Percentiles rank a stretch among this genome's conserved stretches.
phyloP scores from a whole-genome alignment of 2,888 invertebrate species.

The Anthophora plumipes region DNA sequence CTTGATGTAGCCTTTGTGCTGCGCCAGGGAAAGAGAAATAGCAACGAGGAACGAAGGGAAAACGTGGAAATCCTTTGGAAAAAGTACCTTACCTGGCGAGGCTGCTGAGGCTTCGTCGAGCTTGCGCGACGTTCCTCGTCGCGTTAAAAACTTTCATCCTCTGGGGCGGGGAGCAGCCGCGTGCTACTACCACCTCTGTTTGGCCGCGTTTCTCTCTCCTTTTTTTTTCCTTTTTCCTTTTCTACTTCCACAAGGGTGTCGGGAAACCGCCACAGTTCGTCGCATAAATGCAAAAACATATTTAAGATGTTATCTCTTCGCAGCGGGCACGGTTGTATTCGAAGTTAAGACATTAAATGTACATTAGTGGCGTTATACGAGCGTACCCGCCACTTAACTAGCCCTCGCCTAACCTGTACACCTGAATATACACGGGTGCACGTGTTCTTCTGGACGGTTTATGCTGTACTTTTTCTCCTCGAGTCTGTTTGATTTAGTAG shows the following conservation, averaged over 20 bases:
- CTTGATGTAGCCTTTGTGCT: conserved; percentile 67
- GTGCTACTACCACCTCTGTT: neutral
- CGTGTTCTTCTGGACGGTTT: neutral
- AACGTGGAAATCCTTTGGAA: conserved; percentile 65
- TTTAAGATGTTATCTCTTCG: conserved; percentile 78
- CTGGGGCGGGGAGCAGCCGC: conserved; percentile 13
- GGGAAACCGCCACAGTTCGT: conserved; percentile 37
- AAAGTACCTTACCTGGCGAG: conserved; percentile 50
- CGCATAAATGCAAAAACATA: conserved; percentile 76
- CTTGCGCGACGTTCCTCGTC: conserved; percentile 42
- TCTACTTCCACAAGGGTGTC: neutral
- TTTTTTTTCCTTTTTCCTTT: too few species aligned
- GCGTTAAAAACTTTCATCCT: conserved; percentile 63
- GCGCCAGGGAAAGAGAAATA: conserved; percentile 50
- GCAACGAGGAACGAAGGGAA: conserved; percentile 20
- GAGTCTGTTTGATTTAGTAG: neutral
- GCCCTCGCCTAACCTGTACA: neutral
- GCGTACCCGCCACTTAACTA: conserved; percentile 49
- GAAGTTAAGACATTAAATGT: conserved; percentile 84
- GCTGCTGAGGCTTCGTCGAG: conserved; percentile 45
- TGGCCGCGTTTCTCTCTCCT: conserved; percentile 1
- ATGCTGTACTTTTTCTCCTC: neutral
- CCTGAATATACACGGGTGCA: neutral
- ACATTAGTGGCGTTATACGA: conserved; percentile 77
- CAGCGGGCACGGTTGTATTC: conserved; percentile 74